phyloP scores from a whole-genome alignment of 2,888 invertebrate genomes.

The Microdon myrmicae region DNA sequence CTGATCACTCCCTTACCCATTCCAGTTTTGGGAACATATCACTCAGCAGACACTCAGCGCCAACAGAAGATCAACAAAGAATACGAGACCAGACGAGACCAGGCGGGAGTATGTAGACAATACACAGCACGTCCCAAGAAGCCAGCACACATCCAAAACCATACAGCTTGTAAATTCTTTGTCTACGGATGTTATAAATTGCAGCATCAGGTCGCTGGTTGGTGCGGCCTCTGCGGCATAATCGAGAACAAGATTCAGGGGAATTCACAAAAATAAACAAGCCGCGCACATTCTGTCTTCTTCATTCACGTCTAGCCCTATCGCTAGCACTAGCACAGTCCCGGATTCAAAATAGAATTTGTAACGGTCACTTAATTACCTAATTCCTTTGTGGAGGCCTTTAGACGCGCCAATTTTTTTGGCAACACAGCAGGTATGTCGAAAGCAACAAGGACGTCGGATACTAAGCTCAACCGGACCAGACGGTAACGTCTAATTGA shows the following conservation, averaged over 20 bases:
- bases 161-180: constrained; percentile 37
- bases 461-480: background rate
- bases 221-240: constrained; percentile 22
- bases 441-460: constrained; percentile 10
- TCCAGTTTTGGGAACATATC: constrained; percentile 20
- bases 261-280: constrained; percentile 26
- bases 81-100: constrained; percentile 5
- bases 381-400: constrained; percentile 16
- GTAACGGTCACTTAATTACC: constrained; percentile 47
- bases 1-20: background rate
- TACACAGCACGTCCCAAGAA: constrained; percentile 30
- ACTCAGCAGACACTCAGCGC: constrained; percentile 2
- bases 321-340: too few species aligned
- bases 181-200: constrained; percentile 39
- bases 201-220: too few species aligned
- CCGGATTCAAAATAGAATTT: constrained; percentile 32
- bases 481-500: constrained; percentile 8
- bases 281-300: constrained; percentile 24
- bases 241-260: constrained; percentile 22
- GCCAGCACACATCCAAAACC: too few species aligned
- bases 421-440: constrained; percentile 25
- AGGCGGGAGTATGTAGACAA: constrained; percentile 6
- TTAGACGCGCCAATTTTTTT: constrained; percentile 21
- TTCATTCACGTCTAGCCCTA: too few species aligned
- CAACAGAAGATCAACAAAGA: constrained; percentile 9